phyloP scores from a whole-genome alignment of 2,797 vertebrate species.

The Acrocephalus scirpaceus region DNA sequence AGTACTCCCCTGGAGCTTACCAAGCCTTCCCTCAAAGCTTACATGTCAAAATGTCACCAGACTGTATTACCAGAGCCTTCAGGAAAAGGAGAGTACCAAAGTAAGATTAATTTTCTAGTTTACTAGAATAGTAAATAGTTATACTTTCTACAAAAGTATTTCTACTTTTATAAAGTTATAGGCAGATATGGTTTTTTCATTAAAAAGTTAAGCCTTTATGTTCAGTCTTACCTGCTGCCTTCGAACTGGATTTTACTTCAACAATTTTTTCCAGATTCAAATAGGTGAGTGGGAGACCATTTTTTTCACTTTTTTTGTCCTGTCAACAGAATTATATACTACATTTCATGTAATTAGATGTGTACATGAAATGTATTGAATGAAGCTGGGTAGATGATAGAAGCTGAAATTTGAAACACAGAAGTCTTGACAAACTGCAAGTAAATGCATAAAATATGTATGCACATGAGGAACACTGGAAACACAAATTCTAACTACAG shows the following conservation, averaged over 20 bases:
- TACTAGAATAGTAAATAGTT: no score
- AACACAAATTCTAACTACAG: background rate
- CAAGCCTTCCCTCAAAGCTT: background rate
- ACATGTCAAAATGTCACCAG: background rate
- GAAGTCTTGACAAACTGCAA: background rate
- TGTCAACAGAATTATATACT: background rate
- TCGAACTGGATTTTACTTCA: background rate
- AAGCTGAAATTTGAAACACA: background rate
- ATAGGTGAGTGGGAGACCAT: background rate
- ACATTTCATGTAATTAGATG: background rate
- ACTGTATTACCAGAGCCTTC: background rate
- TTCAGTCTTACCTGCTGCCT: background rate
- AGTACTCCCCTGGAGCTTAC: background rate
- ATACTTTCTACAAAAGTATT: no score
- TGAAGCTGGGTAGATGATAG: background rate
- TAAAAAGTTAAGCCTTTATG: background rate
- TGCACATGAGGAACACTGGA: background rate
- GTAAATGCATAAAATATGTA: background rate
- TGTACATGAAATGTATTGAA: background rate
- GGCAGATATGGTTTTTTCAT: fast-evolving
- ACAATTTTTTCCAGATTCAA: background rate
- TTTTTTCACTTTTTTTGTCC: background rate
- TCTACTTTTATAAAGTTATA: background rate
- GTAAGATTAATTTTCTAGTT: background rate
- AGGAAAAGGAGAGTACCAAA: background rate